phyloP scores from a whole-genome alignment of 2,113 vertebrate genomes.

The Prunella fulvescens region DNA sequence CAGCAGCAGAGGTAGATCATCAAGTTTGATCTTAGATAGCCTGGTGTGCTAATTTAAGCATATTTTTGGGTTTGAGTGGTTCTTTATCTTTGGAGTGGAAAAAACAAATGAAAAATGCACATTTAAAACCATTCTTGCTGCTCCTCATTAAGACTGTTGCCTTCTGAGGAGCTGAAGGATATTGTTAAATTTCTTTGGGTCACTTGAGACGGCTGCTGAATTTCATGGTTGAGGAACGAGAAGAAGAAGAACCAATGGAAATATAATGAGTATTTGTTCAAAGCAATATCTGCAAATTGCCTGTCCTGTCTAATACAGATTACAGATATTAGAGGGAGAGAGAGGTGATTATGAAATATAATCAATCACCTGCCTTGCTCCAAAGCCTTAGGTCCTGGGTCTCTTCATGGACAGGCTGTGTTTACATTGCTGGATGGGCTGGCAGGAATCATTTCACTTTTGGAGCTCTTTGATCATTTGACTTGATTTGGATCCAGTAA shows the following conservation, averaged over 20 bases:
- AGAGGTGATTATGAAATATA: background rate
- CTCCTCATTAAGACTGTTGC: conserved; percentile 6
- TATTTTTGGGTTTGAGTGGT: background rate
- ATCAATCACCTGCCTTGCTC: background rate
- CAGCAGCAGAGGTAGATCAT: background rate
- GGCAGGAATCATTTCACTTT: background rate
- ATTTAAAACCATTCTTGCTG: background rate
- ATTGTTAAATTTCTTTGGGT: conserved; percentile 50
- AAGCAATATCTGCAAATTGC: conserved; percentile 31
- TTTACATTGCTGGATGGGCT: background rate
- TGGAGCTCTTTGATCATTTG: background rate
- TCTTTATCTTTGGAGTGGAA: background rate
- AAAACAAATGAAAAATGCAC: background rate
- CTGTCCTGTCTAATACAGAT: conserved; percentile 8
- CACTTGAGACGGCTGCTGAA: conserved; percentile 29
- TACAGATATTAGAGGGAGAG: background rate
- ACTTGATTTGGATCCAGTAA: background rate
- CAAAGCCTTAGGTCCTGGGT: background rate
- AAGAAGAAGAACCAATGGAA: background rate
- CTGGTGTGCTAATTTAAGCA: background rate
- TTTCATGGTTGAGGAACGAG: conserved; percentile 39
- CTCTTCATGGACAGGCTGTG: background rate
- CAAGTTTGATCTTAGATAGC: background rate
- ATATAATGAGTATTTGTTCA: conserved; percentile 11
- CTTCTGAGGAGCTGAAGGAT: conserved; percentile 42